phyloP scores from a whole-genome alignment of 2,113 vertebrate genomes.

The Nannospalax galili region DNA sequence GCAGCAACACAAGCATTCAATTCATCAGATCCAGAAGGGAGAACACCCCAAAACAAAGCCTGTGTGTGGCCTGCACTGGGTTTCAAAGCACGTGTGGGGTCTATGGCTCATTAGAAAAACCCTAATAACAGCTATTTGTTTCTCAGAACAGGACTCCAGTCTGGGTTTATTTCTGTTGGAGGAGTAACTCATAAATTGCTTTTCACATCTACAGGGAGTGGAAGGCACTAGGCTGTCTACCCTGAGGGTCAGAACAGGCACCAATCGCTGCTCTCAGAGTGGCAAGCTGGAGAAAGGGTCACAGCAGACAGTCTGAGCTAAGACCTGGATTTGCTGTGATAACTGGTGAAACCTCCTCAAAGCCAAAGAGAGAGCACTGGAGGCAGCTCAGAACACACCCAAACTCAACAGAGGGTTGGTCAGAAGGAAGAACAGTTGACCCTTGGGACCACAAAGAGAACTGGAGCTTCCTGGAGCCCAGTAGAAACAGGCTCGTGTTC shows the following conservation, averaged over 20 bases:
- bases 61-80: neutral
- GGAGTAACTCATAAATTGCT: neutral
- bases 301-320: neutral
- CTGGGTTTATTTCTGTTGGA: constrained; percentile 4
- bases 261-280: neutral
- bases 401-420: constrained; percentile 7
- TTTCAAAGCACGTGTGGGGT: neutral
- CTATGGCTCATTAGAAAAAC: neutral
- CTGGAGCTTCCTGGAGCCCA: no score
- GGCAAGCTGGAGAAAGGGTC: neutral
- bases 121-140: neutral
- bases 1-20: neutral
- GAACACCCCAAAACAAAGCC: neutral
- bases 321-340: neutral
- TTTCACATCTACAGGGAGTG: neutral
- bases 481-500: neutral
- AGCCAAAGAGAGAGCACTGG: neutral
- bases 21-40: neutral
- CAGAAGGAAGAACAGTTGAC: neutral
- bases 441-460: neutral
- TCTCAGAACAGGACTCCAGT: neutral
- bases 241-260: neutral
- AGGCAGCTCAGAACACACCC: neutral
- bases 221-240: neutral
- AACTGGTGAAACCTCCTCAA: neutral